Percentiles rank a stretch among this genome's conserved stretches.
phyloP scores from a whole-genome alignment of 2,888 invertebrate genomes.

The Dyspetes luteomarginatus region DNA sequence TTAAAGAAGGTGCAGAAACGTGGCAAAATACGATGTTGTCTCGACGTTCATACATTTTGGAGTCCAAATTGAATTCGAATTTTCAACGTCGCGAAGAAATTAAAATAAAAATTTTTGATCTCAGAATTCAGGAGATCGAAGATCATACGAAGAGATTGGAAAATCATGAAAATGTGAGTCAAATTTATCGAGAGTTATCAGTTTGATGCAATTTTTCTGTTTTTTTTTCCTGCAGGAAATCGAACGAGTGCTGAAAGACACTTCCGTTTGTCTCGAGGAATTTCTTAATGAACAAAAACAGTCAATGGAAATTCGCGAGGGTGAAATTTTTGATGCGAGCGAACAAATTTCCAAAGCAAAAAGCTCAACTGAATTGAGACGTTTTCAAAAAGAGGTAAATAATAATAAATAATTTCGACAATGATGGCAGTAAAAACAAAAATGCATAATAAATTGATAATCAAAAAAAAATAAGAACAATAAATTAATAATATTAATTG shows the following conservation, averaged over 20 bases:
- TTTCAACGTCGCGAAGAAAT: slow-evolving; percentile 58
- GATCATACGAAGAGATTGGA: slow-evolving; percentile 63
- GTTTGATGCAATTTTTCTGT: no score
- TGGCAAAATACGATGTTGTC: slow-evolving; percentile 61
- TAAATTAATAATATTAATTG: not conserved
- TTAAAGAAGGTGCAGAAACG: slow-evolving; percentile 28
- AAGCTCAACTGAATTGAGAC: slow-evolving; percentile 58
- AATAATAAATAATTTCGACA: not conserved
- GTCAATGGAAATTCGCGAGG: slow-evolving; percentile 26
- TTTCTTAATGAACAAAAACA: slow-evolving; percentile 51
- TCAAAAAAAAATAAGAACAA: not conserved
- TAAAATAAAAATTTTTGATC: slow-evolving; percentile 44
- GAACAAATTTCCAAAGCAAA: slow-evolving; percentile 48
- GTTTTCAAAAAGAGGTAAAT: slow-evolving; percentile 66
- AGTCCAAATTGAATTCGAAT: slow-evolving; percentile 52
- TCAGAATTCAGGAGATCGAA: slow-evolving; percentile 63
- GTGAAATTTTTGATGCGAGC: not conserved
- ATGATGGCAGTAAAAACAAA: not conserved
- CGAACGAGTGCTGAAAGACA: slow-evolving; percentile 34
- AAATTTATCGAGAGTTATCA: not conserved
- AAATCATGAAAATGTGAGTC: slow-evolving; percentile 63
- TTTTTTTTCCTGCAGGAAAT: slow-evolving; percentile 43
- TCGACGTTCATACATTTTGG: slow-evolving; percentile 36
- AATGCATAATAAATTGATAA: not conserved
- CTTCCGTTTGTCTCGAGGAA: slow-evolving; percentile 39